These are phyloP conservation scores for Drosophila lacertosa DNA, from an alignment of 1,140 invertebrate species.

Conservation along the genomic window DNA sequence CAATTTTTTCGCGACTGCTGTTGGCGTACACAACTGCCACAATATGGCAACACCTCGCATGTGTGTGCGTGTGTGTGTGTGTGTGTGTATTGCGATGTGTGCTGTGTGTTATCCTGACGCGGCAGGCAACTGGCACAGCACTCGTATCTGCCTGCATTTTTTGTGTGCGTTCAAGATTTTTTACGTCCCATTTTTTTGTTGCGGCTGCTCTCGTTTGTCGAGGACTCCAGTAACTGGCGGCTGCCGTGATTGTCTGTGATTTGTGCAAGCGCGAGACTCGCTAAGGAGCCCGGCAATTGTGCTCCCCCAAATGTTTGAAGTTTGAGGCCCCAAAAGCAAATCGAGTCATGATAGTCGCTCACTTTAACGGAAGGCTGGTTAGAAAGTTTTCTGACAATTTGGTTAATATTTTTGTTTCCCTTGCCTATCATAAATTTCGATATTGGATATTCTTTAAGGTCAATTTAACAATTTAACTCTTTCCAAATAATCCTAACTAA, in stretches of 20 bases:
- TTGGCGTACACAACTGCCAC: slow-evolving; percentile 41
- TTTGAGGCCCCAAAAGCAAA: slow-evolving; percentile 9
- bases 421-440: no score
- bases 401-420: no score
- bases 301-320: slow-evolving; percentile 14
- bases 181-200: slow-evolving; percentile 37
- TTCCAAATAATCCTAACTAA: no score
- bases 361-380: slow-evolving; percentile 1
- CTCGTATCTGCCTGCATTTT: slow-evolving; percentile 24
- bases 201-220: slow-evolving; percentile 26
- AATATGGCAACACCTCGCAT: slow-evolving; percentile 60
- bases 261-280: slow-evolving; percentile 42
- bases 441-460: no score
- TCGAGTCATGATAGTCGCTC: slow-evolving; percentile 13
- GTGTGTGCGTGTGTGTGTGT: slow-evolving; percentile 17
- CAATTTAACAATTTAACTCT: no score
- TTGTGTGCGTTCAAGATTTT: slow-evolving; percentile 21
- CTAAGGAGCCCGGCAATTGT: slow-evolving; percentile 12
- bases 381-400: no score
- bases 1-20: slow-evolving; percentile 58
- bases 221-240: slow-evolving; percentile 42
- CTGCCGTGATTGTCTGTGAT: slow-evolving; percentile 70
- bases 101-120: slow-evolving; percentile 47
- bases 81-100: slow-evolving; percentile 9
- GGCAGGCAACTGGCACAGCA: slow-evolving; percentile 42